phyloP scores from a whole-genome alignment of 2,797 vertebrate species.

The Sciurus carolinensis region DNA sequence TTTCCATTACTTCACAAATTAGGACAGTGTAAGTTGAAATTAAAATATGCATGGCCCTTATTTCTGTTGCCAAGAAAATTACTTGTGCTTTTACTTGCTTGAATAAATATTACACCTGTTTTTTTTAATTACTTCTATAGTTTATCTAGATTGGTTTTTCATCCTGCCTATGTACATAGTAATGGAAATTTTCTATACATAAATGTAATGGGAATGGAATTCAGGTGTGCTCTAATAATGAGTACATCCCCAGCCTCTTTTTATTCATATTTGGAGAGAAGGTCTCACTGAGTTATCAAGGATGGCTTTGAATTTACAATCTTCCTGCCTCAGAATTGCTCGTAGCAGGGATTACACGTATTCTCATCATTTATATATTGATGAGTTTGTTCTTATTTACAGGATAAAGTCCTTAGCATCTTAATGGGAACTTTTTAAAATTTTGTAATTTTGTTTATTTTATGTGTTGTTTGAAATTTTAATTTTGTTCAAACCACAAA shows the following conservation, averaged over 20 bases:
- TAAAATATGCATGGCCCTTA: neutral
- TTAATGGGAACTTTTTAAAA: neutral
- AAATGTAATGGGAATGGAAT: too few relatives aligned
- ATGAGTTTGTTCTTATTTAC: neutral
- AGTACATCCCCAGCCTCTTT: too few relatives aligned
- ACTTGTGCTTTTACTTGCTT: neutral
- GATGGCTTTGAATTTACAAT: too few relatives aligned
- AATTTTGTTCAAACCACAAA: neutral
- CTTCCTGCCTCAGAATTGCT: too few relatives aligned
- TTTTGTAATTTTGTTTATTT: neutral
- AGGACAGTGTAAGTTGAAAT: neutral
- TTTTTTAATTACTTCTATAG: neutral
- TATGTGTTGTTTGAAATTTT: neutral
- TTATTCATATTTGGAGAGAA: too few relatives aligned
- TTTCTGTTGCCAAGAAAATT: neutral
- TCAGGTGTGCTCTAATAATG: too few relatives aligned
- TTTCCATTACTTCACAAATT: too few relatives aligned
- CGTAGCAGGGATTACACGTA: too few relatives aligned
- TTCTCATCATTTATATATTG: neutral
- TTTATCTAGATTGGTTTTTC: neutral
- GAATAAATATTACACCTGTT: neutral
- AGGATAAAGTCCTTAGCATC: neutral
- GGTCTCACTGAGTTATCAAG: too few relatives aligned
- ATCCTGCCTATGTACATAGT: neutral
- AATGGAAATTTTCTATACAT: neutral